Evolutionary conservation across 2,113 vertebrate species (phyloP), one percentile per base, ranked within the genome.

Genomic region (Balaenoptera acutorostrata): DNA sequence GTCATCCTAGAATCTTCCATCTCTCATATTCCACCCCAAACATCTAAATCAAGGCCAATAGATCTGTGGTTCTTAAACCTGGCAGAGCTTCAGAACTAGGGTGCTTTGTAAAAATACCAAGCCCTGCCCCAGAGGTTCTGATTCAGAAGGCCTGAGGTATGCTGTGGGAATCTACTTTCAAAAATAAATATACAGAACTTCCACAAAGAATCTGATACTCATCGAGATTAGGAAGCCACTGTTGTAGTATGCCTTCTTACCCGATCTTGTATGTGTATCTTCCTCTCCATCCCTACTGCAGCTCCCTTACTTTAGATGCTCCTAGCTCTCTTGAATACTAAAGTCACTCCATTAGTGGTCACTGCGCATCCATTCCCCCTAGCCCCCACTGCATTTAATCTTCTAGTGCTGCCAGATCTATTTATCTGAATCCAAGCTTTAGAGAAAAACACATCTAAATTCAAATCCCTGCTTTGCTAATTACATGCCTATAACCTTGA

Each of bases 111-210:
- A 80, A 88, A 93, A 90, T 31, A 61, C 21, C 39, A 86, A 75
- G 31, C 59, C 39, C 11, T 57, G 36, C 8, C 36, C 36, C 27
- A 96, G 41, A 80, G 63, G 39, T 78, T 90, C 52, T 86, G 23
- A 95, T 66, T 89, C 52, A 75, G 57, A 81, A 89, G 68, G 8
- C 44, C 31, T 36, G 31, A 29, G 27, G 20, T 49, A 27, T 46
- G 4, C 33, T 8, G 17, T 90, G 63, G 92, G 64, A 96, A 93
- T 64, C 17, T 41, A 23, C n/a, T 86, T 23, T 89, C 63, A 57
- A 78, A 91, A 81, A 74, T 61, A 96, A 95, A 80, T 18, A 75
- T 44, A 89, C 10, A 82, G 64, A 96, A 91, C 33, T 33, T 90
- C 55, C 46, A 71, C 46, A n/a, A 2, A 80, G n/a, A 81, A 55